Percentiles rank a stretch among this genome's conserved stretches.
Conservation (phyloP, 1,140 invertebrate genomes). For the Dreissena polymorpha region DNA sequence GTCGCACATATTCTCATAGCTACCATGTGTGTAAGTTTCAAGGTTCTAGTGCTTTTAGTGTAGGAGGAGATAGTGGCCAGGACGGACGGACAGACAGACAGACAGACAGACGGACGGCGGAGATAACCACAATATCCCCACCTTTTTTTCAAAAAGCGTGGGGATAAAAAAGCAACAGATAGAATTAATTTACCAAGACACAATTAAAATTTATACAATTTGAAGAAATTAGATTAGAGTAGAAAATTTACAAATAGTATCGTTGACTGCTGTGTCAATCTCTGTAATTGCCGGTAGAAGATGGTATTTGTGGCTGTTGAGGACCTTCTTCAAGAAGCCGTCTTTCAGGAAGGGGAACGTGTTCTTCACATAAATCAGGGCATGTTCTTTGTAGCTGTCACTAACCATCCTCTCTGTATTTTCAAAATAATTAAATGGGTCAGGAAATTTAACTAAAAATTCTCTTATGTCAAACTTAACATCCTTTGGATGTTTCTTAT, state of each 20-base stretch:
- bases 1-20: too few relatives aligned
- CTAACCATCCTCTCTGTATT: conserved; percentile 77
- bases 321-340: conserved; percentile 70
- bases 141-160: too few relatives aligned
- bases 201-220: too few relatives aligned
- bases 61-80: too few relatives aligned
- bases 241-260: background rate
- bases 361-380: conserved; percentile 71
- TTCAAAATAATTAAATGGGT: conserved; percentile 81
- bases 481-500: conserved; percentile 62
- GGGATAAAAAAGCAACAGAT: too few relatives aligned
- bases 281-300: conserved; percentile 66
- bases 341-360: conserved; percentile 72
- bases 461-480: conserved; percentile 80
- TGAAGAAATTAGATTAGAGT: too few relatives aligned
- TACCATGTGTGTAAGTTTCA: too few relatives aligned
- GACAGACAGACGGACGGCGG: too few relatives aligned
- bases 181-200: too few relatives aligned
- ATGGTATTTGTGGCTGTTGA: conserved; percentile 73
- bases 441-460: conserved; percentile 82
- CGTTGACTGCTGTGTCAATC: conserved; percentile 52
- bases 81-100: too few relatives aligned
- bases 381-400: conserved; percentile 74
- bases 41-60: too few relatives aligned
- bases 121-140: too few relatives aligned